These are phyloP conservation scores for Chironex yamaguchii DNA, from an alignment of 30 jellyfish, hydroid and myxozoan species.

Conservation along the genomic window DNA sequence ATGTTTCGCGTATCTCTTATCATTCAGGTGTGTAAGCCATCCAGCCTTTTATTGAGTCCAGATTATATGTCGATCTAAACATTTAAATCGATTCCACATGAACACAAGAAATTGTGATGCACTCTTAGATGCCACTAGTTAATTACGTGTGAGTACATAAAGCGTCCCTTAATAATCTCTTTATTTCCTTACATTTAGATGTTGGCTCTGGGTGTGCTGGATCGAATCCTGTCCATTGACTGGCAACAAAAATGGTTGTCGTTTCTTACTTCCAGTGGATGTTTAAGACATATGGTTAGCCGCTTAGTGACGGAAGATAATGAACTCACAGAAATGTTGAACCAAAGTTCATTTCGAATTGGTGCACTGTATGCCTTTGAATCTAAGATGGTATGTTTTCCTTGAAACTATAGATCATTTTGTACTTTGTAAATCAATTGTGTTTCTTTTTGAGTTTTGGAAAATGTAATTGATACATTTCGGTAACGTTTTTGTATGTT, in stretches of 20 bases:
- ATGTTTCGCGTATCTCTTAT: no score
- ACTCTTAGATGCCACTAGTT: neutral
- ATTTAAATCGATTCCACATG: no score
- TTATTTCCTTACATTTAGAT: constrained; percentile 51
- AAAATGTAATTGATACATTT: neutral
- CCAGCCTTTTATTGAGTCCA: no score
- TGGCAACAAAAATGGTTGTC: constrained; percentile 90
- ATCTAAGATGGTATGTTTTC: constrained; percentile 82
- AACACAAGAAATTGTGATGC: no score
- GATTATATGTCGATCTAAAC: no score
- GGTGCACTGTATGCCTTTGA: constrained; percentile 83
- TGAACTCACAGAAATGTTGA: constrained; percentile 52
- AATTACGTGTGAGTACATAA: neutral
- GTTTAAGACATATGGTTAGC: constrained; percentile 83
- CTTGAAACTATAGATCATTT: neutral
- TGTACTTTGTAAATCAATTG: neutral
- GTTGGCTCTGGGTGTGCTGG: constrained; percentile 89
- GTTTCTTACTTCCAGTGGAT: constrained; percentile 86
- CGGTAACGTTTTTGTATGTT: no score
- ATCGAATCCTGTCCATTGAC: constrained; percentile 83
- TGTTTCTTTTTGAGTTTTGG: neutral
- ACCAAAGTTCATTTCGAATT: constrained; percentile 77
- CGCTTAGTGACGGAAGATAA: constrained; percentile 73
- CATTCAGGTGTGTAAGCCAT: no score
- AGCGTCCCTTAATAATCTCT: no score